A percentile compares a stretch with the other conserved stretches of the same genome.
These are phyloP conservation scores for Nipponacmea schrenckii DNA, from an alignment of 2,888 invertebrate genomes.

Conservation along the genomic window DNA sequence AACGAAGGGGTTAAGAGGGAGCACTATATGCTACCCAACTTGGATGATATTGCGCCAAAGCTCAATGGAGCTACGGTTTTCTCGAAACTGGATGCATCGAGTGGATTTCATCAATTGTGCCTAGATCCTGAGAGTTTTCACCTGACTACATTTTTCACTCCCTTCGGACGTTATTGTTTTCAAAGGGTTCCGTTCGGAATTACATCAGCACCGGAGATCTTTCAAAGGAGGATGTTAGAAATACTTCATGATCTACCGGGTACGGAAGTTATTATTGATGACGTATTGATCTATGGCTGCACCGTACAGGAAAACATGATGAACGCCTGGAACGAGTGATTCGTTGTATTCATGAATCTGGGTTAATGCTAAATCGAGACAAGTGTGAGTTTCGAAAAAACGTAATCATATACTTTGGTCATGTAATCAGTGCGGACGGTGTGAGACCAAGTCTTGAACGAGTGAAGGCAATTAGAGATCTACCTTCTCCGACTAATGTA, in stretches of 20 bases:
- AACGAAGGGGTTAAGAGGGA: slow-evolving; percentile 1
- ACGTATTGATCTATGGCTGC: slow-evolving; percentile 25
- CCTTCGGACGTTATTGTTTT: slow-evolving; percentile 37
- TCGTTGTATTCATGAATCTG: slow-evolving; percentile 12
- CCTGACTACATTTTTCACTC: slow-evolving; percentile 39
- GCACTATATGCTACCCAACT: neutral
- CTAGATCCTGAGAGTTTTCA: slow-evolving; percentile 14
- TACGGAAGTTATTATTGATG: slow-evolving; percentile 33
- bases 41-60: slow-evolving; percentile 20
- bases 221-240: slow-evolving; percentile 63
- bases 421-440: slow-evolving; percentile 23
- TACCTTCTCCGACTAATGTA: neutral
- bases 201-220: slow-evolving; percentile 66
- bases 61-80: slow-evolving; percentile 23
- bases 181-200: slow-evolving; percentile 40
- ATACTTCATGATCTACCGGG: slow-evolving; percentile 19
- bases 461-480: neutral
- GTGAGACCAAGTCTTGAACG: slow-evolving; percentile 19
- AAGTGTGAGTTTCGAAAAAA: slow-evolving; percentile 30
- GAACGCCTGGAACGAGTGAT: slow-evolving; percentile 9
- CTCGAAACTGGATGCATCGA: slow-evolving; percentile 24
- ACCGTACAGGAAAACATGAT: slow-evolving; percentile 22
- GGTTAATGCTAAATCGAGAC: slow-evolving; percentile 25
- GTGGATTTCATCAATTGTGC: slow-evolving; percentile 21
- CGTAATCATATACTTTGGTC: slow-evolving; percentile 27